phyloP scores from a whole-genome alignment of 2,113 vertebrate genomes.

The Pteronura brasiliensis region DNA sequence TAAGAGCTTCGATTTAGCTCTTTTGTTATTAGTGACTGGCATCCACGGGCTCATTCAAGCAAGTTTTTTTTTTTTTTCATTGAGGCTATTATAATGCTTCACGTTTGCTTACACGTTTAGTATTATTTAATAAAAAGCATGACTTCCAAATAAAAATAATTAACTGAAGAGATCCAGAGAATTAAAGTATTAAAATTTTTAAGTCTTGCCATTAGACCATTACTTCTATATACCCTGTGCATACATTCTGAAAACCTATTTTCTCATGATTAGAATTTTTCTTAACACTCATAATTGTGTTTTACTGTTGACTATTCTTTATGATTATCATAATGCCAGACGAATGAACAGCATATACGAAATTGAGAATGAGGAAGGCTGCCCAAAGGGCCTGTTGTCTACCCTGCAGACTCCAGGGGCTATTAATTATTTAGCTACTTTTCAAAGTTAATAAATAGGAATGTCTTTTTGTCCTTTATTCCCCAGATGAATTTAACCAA shows the following conservation, averaged over 20 bases:
- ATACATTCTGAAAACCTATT: background rate
- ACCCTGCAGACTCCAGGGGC: background rate
- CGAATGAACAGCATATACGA: background rate
- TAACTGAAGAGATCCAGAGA: background rate
- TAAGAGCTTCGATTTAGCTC: background rate
- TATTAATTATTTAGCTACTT: conserved; percentile 66
- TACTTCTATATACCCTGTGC: background rate
- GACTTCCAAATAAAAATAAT: conserved; percentile 1
- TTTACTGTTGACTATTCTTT: background rate
- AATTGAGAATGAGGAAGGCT: background rate
- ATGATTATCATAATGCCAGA: background rate
- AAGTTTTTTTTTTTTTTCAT: background rate
- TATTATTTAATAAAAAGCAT: background rate
- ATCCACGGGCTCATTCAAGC: background rate
- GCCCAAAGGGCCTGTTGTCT: conserved; percentile 45
- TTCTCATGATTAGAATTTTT: background rate
- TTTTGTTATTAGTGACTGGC: background rate
- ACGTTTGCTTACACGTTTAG: background rate
- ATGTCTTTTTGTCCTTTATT: conserved; percentile 67
- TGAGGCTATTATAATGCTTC: background rate
- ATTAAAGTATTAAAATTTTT: background rate
- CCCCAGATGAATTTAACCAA: conserved; percentile 54
- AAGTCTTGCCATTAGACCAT: background rate
- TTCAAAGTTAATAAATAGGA: conserved; percentile 71
- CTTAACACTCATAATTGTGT: background rate